These are phyloP conservation scores for Nestor notabilis DNA, from an alignment of 2,113 vertebrate species.

Conservation along the genomic window DNA sequence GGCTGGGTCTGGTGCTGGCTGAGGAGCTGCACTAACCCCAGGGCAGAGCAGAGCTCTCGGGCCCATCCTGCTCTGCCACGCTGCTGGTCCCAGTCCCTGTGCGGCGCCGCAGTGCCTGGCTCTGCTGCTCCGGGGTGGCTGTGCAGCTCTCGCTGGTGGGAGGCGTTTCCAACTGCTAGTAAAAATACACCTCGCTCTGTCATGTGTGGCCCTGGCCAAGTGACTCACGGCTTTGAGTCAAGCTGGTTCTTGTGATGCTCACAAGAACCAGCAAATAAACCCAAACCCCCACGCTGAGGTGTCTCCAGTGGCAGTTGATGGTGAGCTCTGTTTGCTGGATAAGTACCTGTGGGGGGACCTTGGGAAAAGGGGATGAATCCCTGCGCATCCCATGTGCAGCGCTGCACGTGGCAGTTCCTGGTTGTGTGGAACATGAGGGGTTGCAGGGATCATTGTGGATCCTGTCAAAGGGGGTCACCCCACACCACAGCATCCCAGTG, in stretches of 20 bases:
- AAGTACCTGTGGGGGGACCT: background rate
- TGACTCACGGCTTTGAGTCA: background rate
- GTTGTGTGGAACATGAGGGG: no score
- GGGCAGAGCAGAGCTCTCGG: no score
- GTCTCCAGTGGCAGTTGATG: background rate
- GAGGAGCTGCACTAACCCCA: background rate
- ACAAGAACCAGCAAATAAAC: background rate
- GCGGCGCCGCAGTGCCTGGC: no score
- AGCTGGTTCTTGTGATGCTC: background rate
- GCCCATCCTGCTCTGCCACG: background rate
- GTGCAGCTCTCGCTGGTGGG: background rate
- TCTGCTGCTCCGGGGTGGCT: background rate
- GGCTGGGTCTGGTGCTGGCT: no score
- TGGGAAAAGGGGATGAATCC: background rate
- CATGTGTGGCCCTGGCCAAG: background rate
- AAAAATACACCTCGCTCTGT: background rate
- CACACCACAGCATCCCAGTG: background rate
- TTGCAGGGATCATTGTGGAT: background rate
- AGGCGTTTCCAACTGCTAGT: background rate
- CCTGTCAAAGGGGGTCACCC: background rate
- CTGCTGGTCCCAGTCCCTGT: background rate
- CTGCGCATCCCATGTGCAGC: accelerated
- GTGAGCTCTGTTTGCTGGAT: background rate
- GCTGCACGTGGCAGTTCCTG: background rate
- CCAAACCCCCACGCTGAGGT: background rate